These are phyloP conservation scores for Myioborus miniatus DNA, from an alignment of 2,797 vertebrate species.

Conservation along the genomic window DNA sequence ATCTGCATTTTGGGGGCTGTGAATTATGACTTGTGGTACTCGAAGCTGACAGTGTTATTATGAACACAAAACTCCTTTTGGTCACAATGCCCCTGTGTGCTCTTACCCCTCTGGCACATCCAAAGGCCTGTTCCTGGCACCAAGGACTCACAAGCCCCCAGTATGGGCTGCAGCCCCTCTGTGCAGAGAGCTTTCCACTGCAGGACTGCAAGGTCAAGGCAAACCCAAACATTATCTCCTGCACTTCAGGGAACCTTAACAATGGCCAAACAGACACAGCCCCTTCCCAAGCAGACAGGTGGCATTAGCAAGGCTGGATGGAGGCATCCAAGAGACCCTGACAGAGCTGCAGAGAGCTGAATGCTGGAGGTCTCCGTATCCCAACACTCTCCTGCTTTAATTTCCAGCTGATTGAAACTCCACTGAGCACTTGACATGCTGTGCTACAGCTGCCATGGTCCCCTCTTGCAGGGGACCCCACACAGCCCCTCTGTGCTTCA, in stretches of 20 bases:
- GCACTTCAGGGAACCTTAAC: not conserved
- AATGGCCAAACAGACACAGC: rapidly evolving
- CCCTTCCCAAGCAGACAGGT: not conserved
- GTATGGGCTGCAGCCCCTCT: not conserved
- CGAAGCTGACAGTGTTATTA: not conserved
- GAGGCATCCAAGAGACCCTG: not conserved
- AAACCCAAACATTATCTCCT: not conserved
- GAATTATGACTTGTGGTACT: not conserved
- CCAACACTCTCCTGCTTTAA: not conserved
- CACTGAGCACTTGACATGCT: rapidly evolving
- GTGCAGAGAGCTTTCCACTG: not conserved
- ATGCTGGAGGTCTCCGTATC: rapidly evolving
- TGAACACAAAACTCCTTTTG: not conserved
- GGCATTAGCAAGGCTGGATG: not conserved
- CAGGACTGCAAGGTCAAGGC: not conserved
- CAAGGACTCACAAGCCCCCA: not conserved
- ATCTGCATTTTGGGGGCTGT: not conserved
- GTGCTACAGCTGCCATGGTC: rapidly evolving
- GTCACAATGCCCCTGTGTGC: not conserved
- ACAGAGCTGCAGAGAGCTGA: rapidly evolving
- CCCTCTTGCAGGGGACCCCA: rapidly evolving
- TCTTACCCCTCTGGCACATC: not conserved
- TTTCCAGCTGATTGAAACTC: not conserved
- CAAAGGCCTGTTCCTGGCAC: not conserved
- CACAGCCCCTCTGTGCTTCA: not conserved